Evolutionary conservation across 2,113 vertebrate species (phyloP), one percentile per base, ranked within the genome.

Genomic region (Labrus mixtus): DNA sequence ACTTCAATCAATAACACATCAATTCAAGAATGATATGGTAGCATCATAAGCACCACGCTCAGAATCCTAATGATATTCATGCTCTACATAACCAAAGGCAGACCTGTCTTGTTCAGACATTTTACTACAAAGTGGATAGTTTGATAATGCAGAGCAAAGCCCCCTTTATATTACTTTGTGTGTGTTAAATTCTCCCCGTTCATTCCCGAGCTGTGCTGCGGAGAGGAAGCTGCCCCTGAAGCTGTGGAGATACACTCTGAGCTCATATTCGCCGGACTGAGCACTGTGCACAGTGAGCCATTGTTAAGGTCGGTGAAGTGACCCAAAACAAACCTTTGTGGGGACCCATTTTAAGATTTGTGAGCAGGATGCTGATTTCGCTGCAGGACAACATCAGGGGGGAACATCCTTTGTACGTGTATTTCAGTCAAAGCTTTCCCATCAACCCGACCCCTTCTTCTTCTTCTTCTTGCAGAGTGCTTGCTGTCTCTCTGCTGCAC

Each of bases 141-240:
- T 3, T 60, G 22, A 58, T 23, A 41, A 41, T 11, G 39, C 39
- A 41, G 39, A 41, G 39, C 39, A 56, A 57, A 65, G 22, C 22
- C 15, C 64, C 15, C 64, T 65, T 19, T 41, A 60, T 4, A 70
- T 3, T 59, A 48, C 15, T 10, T 68, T 6, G 39, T 33, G 55
- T 54, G 43, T 75, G 48, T 45, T 36, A 4, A 50, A 25, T 41
- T 17, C 61, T 45, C 22, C 22, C 22, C 48, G 54, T 63, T 22
- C 13, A 51, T 13, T 68, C 17, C 65, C 61, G 43, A 57, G 37
- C 59, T 67, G 46, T 48, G 48, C 1, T 20, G 61, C 64, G 57
- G 63, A 73, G 57, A 79, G 83, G 81, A 84, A 86, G 75, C 75
- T 60, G 76, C 61, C 84, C 29, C 80, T 36, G 36, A 74, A 84